Percentiles rank a stretch among this genome's conserved stretches.
phyloP scores from a whole-genome alignment of 1,140 invertebrate species.

The Chironomus striatipennis region DNA sequence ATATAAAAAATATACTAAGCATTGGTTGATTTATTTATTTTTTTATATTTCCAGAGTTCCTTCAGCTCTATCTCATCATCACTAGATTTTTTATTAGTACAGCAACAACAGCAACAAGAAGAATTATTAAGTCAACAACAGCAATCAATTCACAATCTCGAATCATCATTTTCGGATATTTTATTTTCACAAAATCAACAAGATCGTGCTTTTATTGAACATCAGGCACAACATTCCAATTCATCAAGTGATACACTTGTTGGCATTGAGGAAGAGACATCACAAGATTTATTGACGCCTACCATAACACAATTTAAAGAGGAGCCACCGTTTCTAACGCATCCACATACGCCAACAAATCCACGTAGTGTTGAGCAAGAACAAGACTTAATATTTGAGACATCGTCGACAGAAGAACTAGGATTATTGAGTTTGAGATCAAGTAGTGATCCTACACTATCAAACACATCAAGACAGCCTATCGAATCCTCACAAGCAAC shows the following conservation, averaged over 20 bases:
- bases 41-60: conserved; percentile 36
- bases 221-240: conserved; percentile 29
- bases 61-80: conserved; percentile 40
- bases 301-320: conserved; percentile 39
- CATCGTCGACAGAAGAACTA: conserved; percentile 29
- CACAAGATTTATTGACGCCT: conserved; percentile 37
- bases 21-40: background rate
- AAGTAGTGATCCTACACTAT: conserved; percentile 38
- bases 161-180: conserved; percentile 26
- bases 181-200: conserved; percentile 26
- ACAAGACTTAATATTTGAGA: conserved; percentile 31
- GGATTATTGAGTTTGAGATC: conserved; percentile 35
- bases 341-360: conserved; percentile 34
- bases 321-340: conserved; percentile 40
- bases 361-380: conserved; percentile 23
- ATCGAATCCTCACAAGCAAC: background rate
- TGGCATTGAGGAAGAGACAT: conserved; percentile 32
- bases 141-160: conserved; percentile 27
- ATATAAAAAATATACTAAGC: no score
- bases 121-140: conserved; percentile 30
- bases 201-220: conserved; percentile 31
- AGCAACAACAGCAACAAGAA: conserved; percentile 29
- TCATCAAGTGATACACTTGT: conserved; percentile 29
- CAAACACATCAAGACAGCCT: conserved; percentile 19
- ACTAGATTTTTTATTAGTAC: conserved; percentile 36